Conservation (phyloP, 53 echinoderm and acorn worm species). For the Actinopyga echinites region DNA sequence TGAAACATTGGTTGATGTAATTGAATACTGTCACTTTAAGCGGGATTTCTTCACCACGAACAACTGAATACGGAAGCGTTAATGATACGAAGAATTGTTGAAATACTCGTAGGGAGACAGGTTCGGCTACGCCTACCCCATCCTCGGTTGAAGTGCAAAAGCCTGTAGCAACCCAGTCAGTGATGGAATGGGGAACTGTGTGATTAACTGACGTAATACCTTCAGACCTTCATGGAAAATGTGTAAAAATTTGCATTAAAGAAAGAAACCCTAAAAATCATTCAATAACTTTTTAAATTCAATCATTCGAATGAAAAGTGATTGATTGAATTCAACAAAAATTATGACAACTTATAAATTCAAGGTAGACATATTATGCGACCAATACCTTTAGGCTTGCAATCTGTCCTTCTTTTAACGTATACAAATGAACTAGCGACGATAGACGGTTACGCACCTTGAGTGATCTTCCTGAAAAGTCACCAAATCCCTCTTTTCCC, state of each 20-base stretch:
- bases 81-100: slow-evolving; percentile 93
- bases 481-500: too few relatives aligned
- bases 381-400: too few relatives aligned
- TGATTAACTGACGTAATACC: slow-evolving; percentile 9
- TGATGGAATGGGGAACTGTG: slow-evolving; percentile 83
- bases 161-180: slow-evolving; percentile 87
- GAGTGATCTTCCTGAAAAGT: too few relatives aligned
- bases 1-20: slow-evolving; percentile 74
- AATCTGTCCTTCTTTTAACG: too few relatives aligned
- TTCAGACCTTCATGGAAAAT: not conserved
- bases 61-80: slow-evolving; percentile 91
- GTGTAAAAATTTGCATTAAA: not conserved
- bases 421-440: too few relatives aligned
- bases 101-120: slow-evolving; percentile 74
- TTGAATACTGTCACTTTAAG: slow-evolving; percentile 88
- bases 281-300: too few relatives aligned
- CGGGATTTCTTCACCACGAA: slow-evolving; percentile 77
- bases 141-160: slow-evolving; percentile 78
- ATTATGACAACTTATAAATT: too few relatives aligned
- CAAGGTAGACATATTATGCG: too few relatives aligned
- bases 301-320: too few relatives aligned
- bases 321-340: too few relatives aligned
- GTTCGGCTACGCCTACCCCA: slow-evolving; percentile 77
- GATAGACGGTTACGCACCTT: too few relatives aligned
- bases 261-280: too few relatives aligned